phyloP scores from a whole-genome alignment of 2,797 vertebrate genomes.

The Numenius phaeopus region DNA sequence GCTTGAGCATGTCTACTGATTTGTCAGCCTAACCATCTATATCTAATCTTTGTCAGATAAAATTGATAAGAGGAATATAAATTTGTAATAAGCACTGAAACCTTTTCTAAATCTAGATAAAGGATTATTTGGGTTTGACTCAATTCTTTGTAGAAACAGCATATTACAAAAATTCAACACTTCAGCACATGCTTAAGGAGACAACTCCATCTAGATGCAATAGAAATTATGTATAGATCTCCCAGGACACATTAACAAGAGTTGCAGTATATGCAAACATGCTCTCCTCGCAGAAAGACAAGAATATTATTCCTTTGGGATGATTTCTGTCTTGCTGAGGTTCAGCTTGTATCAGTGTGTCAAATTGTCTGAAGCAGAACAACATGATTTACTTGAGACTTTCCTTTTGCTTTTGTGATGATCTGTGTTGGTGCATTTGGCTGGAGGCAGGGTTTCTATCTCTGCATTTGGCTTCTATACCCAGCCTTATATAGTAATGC shows the following conservation, averaged over 20 bases:
- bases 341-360: not conserved
- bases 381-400: not conserved
- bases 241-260: not conserved
- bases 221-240: not conserved
- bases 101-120: not conserved
- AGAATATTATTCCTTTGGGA: not conserved
- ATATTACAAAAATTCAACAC: not conserved
- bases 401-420: not conserved
- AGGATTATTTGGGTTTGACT: not conserved
- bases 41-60: not conserved
- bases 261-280: not conserved
- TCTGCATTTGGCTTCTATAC: not conserved
- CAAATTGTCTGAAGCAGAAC: not conserved
- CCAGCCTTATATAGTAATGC: slow-evolving; percentile 18
- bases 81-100: not conserved
- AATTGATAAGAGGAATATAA: not conserved
- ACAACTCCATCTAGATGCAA: not conserved
- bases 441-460: slow-evolving; percentile 5
- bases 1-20: not conserved
- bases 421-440: not conserved
- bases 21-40: not conserved
- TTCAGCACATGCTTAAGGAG: not conserved
- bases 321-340: not conserved
- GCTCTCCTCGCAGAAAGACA: not conserved
- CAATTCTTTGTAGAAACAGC: not conserved